A percentile compares a stretch with the other conserved stretches of the same genome.
phyloP scores from a whole-genome alignment of 2,797 vertebrate genomes.

The Schizopygopsis malacanthus region DNA sequence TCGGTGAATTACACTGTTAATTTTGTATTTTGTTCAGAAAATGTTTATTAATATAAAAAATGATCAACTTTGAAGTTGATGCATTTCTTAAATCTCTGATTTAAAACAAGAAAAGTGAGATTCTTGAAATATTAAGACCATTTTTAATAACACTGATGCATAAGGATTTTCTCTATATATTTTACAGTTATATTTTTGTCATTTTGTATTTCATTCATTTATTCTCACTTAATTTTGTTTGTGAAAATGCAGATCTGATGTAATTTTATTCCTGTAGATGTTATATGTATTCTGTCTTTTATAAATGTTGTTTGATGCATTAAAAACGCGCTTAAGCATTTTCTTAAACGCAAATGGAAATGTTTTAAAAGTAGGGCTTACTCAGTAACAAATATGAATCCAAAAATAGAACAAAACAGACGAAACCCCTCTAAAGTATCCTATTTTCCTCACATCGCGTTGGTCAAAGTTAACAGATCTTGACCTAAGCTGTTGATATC shows the following conservation, averaged over 20 bases:
- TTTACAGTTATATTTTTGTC: too few species aligned
- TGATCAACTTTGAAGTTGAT: neutral
- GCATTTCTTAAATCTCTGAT: neutral
- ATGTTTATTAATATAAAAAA: too few species aligned
- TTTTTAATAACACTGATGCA: neutral
- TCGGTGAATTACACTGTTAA: neutral
- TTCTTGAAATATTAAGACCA: neutral
- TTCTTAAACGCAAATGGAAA: neutral
- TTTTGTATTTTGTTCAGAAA: too few species aligned
- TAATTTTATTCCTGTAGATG: neutral
- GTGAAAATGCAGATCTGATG: neutral
- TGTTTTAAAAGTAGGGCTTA: neutral
- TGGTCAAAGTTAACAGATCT: neutral
- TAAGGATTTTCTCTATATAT: too few species aligned
- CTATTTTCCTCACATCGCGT: neutral
- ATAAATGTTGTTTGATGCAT: neutral
- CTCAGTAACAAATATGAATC: neutral
- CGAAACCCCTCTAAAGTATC: neutral
- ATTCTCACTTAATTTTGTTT: neutral
- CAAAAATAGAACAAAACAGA: neutral
- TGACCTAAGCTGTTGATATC: neutral
- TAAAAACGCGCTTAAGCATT: neutral
- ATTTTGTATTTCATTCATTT: neutral
- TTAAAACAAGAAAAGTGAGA: neutral
- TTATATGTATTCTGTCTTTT: neutral